A percentile compares a stretch with the other conserved stretches of the same genome.
phyloP scores from a whole-genome alignment of 2,888 invertebrate species.

The Chaetogeoica ovagalla region DNA sequence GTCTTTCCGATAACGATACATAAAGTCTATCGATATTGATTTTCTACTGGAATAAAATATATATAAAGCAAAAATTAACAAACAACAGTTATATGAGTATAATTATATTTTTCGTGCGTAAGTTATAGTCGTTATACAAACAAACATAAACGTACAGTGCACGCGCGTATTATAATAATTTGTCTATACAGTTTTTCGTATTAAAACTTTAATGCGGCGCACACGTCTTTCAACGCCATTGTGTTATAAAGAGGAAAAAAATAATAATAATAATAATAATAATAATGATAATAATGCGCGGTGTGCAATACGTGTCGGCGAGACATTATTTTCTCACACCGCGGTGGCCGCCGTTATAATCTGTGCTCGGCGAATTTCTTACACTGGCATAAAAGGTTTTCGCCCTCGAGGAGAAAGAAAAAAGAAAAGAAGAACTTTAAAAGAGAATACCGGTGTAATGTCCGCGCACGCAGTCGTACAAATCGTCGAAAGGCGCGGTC shows the following conservation, averaged over 20 bases:
- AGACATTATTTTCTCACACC: conserved; percentile 21
- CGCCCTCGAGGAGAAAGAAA: neutral
- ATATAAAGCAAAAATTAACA: too few species aligned
- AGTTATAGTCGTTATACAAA: too few species aligned
- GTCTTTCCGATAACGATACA: too few species aligned
- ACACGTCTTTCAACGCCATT: neutral
- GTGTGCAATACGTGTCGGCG: conserved; percentile 8
- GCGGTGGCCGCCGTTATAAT: neutral
- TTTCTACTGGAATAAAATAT: too few species aligned
- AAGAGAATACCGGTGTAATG: conserved; percentile 18
- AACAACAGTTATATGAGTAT: too few species aligned
- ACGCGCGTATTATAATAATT: neutral
- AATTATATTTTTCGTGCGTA: too few species aligned
- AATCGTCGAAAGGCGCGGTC: conserved; percentile 34
- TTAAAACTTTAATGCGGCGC: neutral
- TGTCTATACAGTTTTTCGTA: conserved; percentile 1
- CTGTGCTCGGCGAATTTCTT: conserved; percentile 3
- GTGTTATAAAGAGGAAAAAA: neutral
- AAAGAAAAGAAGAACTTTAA: conserved; percentile 27
- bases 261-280: neutral
- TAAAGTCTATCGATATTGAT: too few species aligned
- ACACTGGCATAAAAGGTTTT: conserved; percentile 14
- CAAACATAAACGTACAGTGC: neutral
- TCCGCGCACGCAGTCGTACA: neutral
- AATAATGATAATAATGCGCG: neutral